Base-by-base conservation (phyloP, 2,888 invertebrate species). In the Clitarchus hookeri region DNA sequence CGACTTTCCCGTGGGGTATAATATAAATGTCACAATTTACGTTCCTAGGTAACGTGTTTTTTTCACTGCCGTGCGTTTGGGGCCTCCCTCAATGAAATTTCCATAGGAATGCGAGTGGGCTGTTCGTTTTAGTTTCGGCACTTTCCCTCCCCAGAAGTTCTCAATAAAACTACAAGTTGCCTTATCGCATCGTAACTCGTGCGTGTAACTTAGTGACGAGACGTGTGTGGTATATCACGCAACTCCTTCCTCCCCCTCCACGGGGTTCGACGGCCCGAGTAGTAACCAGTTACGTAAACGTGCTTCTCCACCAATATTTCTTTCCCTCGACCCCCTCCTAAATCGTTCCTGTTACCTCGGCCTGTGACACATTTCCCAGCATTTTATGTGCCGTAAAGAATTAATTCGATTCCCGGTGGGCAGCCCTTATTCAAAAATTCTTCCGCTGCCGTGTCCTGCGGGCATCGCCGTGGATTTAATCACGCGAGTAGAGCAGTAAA, bases 11-110 rank as follows among this genome's bases (percentile, higher is more conserved):
- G 65, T 65, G n/a, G 65, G 23, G 23, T 65, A n/a, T 23, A 23
- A 65, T 65, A 65, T 65, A 65, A 65, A 65, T 19, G 65, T 65
- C 65, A 65, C 16, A 65, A 65, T 65, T 65, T 65, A 65, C 65
- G 65, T 65, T 65, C n/a, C 3, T n/a, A 53, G 53, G 53, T 16
- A n/a, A 65, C n/a, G n/a, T n/a, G 8, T 65, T 16, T 65, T 65
- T 65, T 65, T 9, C 8, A 65, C 65, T 65, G n/a, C 65, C 16
- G 19, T 23, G 65, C 23, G 65, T 65, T 65, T 8, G 48, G n/a
- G n/a, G n/a, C n/a, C n/a, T n/a, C n/a, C n/a, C n/a, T n/a, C n/a
- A n/a, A n/a, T 48, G 8, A 48, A 48, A 65, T n/a, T n/a, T 65
- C 6, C 6, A 65, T 65, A 65, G 65, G 65, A 65, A 65, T 65